Base-by-base conservation (phyloP, 1,140 invertebrate genomes). In the Notospermus geniculatus region DNA sequence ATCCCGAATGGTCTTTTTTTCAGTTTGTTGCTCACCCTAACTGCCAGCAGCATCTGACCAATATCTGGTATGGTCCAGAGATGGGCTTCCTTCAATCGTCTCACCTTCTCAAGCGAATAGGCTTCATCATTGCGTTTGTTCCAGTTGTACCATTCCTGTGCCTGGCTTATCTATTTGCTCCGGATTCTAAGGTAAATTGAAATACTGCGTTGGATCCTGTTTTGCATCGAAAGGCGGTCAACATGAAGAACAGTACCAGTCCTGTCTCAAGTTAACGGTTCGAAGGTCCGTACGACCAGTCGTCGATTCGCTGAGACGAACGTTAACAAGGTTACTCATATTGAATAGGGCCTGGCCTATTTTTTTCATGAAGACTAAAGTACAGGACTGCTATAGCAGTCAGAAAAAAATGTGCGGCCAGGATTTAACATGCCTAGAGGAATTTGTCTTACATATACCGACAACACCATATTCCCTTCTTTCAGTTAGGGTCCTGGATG, bases 61-160 rank as follows among this genome's bases (percentile, higher is more conserved):
- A 92, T 67, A 95, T 98, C 71, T 98, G 95, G 95, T 98, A 98
- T 84, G 95, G 97, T 77, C 93, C 93, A 29, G 85, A 98, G 61
- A 95, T 95, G 7, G 95, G 95, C 0, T 98, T 98, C 81, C 87
- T 95, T 5, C 86, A 95, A 66, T 93, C 94, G 82, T 95, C 97
- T 81, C 95, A 96, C 88, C 72, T 68, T 55, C 84, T 93, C 2
- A 85, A 95, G 64, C 79, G 82, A 67, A 68, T 81, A 9, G n/a
- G 96, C 67, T 88, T 96, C 58, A 85, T 92, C 61, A 93, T 98
- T 70, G 92, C 93, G n/a, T 87, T 93, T 58, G 85, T 97, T 70
- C 97, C 97, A 41, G 85, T 96, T 70, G 97, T 98, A 83, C 95
- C 95, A 15, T 86, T 98, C 64, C 91, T 96, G 80, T 94, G 93